Base-by-base conservation (phyloP, 2,888 invertebrate species). In the Torymus auratus region DNA sequence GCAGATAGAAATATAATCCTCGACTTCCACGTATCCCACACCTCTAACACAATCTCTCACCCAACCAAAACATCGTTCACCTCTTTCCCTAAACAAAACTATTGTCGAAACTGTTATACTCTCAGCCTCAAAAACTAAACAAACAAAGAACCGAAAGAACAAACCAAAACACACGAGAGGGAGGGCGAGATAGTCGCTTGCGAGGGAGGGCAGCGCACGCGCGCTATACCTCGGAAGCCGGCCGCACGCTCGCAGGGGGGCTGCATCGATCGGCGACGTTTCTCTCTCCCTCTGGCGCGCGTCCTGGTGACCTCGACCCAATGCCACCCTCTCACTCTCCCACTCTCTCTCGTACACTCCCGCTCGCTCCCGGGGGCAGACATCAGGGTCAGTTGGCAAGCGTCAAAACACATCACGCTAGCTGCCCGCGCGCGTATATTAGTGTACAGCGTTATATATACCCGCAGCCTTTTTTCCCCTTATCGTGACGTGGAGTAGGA, bases 261-360 rank as follows among this genome's bases (percentile, higher is more conserved):
- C 93, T 93, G 92, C 92, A 93, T 93, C 93, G 93, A 93, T 93
- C 93, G 92, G 90, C 86, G 41, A 41, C 41, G 41, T 1, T 7
- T 41, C 7, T 41, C 7, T 4, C 41, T 41, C 41, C 7, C 41
- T 41, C 41, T 41, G 86, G 91, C 91, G 91, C 91, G 92, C 92
- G 92, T 89, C 89, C 89, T 87, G 89, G 89, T 93, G 93, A 93
- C 93, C 93, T 93, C 93, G 93, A 93, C 93, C 93, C 91, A 93
- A 91, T 92, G 92, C 88, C 92, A 91, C 70, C 65, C 78, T 70
- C 81, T 78, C 61, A 68, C 72, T 53, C 28, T 56, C 65, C 52
- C 15, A 7, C 15, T 15, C 58, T 14, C 20, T 60, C 61, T 20
- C 53, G n/a, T 12, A 23, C 61, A 23, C 61, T 61, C 23, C 23